Conservation (phyloP, 2,113 vertebrate genomes). For the Eupsittula cactorum region DNA sequence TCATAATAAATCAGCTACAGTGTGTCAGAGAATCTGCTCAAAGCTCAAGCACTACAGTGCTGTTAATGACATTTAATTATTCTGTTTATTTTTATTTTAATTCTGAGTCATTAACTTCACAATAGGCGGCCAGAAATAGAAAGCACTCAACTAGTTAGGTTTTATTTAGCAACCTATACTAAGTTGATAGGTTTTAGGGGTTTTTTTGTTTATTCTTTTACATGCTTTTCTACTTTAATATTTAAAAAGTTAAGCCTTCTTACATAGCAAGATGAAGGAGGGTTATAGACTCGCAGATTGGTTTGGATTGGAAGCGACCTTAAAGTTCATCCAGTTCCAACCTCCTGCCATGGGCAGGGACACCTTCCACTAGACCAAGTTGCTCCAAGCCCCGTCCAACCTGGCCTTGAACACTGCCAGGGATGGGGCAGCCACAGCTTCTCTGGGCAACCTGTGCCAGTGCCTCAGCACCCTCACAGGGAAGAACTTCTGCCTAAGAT, state of each 20-base stretch:
- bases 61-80: not conserved
- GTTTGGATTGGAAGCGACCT: not conserved
- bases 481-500: not conserved
- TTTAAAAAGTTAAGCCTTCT: not conserved
- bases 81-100: not conserved
- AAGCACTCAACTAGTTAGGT: not conserved
- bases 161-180: not conserved
- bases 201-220: not conserved
- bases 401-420: not conserved
- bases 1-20: rapidly evolving
- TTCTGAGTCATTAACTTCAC: not conserved
- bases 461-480: not conserved
- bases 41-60: not conserved
- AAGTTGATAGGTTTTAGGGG: rapidly evolving
- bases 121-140: not conserved
- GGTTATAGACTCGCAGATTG: not conserved
- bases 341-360: not conserved
- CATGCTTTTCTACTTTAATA: not conserved
- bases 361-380: not conserved
- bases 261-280: not conserved
- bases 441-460: not conserved
- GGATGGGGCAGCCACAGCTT: not conserved
- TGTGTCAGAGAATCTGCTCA: rapidly evolving
- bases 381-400: not conserved
- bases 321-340: not conserved